A percentile compares a stretch with the other conserved stretches of the same genome.
These are phyloP conservation scores for Sinhomidia bicolor DNA, from an alignment of 2,888 invertebrate species.

Conservation along the genomic window DNA sequence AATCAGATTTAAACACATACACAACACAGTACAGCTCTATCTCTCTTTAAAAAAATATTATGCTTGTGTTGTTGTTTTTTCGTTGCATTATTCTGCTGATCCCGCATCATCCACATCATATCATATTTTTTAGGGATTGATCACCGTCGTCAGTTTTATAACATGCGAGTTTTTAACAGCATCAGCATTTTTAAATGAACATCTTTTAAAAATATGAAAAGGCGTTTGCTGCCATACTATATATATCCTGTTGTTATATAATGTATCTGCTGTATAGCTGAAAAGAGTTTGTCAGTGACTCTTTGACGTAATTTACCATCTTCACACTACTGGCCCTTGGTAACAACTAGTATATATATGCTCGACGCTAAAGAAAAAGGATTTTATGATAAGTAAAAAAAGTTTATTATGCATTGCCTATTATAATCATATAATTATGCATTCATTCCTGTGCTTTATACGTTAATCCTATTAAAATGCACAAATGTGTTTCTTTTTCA, in stretches of 20 bases:
- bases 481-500: neutral
- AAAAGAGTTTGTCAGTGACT: conserved; percentile 22
- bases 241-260: neutral
- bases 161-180: neutral
- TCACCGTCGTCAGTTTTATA: conserved; percentile 5
- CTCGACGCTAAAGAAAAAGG: conserved; percentile 14
- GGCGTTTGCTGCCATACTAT: neutral
- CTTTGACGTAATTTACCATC: neutral
- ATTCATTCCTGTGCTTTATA: conserved; percentile 42
- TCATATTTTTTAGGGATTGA: conserved; percentile 22
- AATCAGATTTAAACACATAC: neutral
- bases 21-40: neutral
- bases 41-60: conserved; percentile 17
- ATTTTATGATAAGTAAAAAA: neutral
- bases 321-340: neutral
- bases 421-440: conserved; percentile 47
- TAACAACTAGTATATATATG: neutral
- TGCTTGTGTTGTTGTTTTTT: conserved; percentile 22
- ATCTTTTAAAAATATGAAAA: conserved; percentile 18
- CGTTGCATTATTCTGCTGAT: neutral
- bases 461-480: conserved; percentile 43
- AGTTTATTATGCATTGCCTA: neutral
- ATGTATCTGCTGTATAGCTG: neutral
- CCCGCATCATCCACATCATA: neutral
- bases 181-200: conserved; percentile 11